Conservation (phyloP, 2,888 invertebrate genomes). For the Cheilosia grossa region DNA sequence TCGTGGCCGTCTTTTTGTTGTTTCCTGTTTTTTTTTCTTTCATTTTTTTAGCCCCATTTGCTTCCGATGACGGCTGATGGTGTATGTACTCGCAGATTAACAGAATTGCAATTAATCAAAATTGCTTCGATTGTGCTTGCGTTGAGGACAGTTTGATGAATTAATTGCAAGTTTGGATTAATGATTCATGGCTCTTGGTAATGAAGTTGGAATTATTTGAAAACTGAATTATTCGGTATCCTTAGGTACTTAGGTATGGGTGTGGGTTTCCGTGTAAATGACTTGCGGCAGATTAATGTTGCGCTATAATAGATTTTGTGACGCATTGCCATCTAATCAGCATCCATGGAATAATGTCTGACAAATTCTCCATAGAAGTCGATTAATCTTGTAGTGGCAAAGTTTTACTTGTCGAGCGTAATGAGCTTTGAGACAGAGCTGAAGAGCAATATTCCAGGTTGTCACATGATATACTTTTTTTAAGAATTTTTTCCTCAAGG, state of each 20-base stretch:
- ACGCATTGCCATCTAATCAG: no score
- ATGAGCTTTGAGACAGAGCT: no score
- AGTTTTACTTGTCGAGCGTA: no score
- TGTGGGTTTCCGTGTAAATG: slow-evolving; percentile 22
- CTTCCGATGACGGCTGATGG: slow-evolving; percentile 22
- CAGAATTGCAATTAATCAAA: slow-evolving; percentile 70
- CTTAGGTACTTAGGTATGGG: background rate
- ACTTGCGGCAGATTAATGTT: slow-evolving; percentile 43
- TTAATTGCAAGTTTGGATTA: slow-evolving; percentile 68
- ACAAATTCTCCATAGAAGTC: no score
- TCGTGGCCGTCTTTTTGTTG: no score
- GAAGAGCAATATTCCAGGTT: no score
- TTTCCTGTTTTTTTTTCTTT: slow-evolving; percentile 4
- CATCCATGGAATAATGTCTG: no score
- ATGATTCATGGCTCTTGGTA: slow-evolving; percentile 69
- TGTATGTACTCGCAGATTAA: slow-evolving; percentile 7
- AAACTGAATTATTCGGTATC: slow-evolving; percentile 5
- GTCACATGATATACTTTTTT: no score
- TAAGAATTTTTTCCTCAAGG: no score
- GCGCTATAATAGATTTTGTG: slow-evolving; percentile 1
- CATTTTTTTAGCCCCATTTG: slow-evolving; percentile 28
- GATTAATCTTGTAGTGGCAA: no score
- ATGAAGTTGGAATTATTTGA: slow-evolving; percentile 62
- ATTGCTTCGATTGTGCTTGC: slow-evolving; percentile 59
- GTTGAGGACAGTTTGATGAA: slow-evolving; percentile 65